A percentile compares a stretch with the other conserved stretches of the same genome.
phyloP scores from a whole-genome alignment of 2,797 vertebrate genomes.

The Dromococcyx pavoninus region DNA sequence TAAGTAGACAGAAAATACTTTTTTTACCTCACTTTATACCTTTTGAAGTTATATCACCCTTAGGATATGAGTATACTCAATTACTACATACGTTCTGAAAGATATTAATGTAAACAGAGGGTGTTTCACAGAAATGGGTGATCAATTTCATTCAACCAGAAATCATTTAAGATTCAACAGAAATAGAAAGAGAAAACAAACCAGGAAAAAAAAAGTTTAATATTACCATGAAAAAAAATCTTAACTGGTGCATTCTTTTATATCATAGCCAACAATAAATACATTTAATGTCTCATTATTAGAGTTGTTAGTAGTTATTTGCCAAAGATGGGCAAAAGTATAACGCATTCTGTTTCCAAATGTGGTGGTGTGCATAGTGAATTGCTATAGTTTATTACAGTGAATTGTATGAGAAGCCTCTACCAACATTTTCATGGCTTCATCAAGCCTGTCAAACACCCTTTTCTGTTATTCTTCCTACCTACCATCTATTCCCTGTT shows the following conservation, averaged over 20 bases:
- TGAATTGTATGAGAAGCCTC: not conserved
- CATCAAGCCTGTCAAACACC: not conserved
- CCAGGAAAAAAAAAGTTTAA: not conserved
- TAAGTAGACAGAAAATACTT: not conserved
- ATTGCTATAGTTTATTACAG: not conserved
- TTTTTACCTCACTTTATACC: not conserved
- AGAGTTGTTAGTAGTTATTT: not conserved
- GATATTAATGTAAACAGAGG: not conserved
- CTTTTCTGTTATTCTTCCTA: not conserved
- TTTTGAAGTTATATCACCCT: not conserved
- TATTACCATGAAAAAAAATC: not conserved
- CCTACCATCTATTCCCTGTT: not conserved
- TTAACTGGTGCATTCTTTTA: not conserved
- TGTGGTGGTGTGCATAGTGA: not conserved
- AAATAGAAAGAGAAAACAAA: not conserved
- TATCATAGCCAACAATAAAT: not conserved
- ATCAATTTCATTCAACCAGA: not conserved
- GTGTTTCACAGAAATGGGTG: not conserved
- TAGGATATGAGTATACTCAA: not conserved
- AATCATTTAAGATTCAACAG: not conserved
- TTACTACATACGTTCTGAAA: not conserved
- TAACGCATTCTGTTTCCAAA: not conserved
- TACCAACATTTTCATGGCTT: not conserved
- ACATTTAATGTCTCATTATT: not conserved
- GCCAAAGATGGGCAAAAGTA: not conserved